These are phyloP conservation scores for Furnarius figulus DNA, from an alignment of 2,113 vertebrate species.

Conservation along the genomic window DNA sequence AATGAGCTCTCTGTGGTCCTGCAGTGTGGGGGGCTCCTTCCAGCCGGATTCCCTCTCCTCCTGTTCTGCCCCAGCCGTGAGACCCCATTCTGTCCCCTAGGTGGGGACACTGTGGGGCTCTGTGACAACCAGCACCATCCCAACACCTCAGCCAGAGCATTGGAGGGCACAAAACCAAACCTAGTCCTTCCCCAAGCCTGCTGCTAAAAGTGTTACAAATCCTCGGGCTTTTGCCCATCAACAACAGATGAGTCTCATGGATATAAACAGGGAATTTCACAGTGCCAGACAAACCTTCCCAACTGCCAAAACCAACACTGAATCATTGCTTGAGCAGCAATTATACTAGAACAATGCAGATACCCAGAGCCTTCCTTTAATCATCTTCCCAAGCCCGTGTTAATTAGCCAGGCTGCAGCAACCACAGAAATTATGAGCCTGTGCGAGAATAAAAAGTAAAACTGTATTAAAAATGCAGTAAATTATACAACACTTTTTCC, in stretches of 20 bases:
- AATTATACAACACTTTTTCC: background rate
- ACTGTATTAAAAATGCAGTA: conserved; percentile 20
- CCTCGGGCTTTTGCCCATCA: background rate
- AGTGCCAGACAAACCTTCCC: background rate
- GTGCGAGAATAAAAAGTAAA: background rate
- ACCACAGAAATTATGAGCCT: background rate
- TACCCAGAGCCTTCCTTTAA: background rate
- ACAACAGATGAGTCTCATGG: background rate
- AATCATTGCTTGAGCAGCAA: conserved; percentile 19
- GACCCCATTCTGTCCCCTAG: background rate
- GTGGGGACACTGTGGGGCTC: background rate
- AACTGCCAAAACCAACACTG: conserved; percentile 26
- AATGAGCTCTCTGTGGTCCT: background rate
- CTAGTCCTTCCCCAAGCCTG: background rate
- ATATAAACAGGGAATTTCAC: background rate
- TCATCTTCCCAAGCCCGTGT: background rate
- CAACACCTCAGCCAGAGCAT: background rate
- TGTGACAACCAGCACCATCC: background rate
- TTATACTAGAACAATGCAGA: conserved; percentile 14
- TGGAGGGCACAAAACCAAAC: background rate
- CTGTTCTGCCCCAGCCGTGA: accelerated
- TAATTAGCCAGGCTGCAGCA: conserved; percentile 38
- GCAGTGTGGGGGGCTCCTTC: background rate
- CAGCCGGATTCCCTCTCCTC: background rate
- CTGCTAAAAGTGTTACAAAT: background rate